Evolutionary conservation across 2,797 vertebrate species (phyloP).

Genomic region (Glyptemys insculpta): DNA sequence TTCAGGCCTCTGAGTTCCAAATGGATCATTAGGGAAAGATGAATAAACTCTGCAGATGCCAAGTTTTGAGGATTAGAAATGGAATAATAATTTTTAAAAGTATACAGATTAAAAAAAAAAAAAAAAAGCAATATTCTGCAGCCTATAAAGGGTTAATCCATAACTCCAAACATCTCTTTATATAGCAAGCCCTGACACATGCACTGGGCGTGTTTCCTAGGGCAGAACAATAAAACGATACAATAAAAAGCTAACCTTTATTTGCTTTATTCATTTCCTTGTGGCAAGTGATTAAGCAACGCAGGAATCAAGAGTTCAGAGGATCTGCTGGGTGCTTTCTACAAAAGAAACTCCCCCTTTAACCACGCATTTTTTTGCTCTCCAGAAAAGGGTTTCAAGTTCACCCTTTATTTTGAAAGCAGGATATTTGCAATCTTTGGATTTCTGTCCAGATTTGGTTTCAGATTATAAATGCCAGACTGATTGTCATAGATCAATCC

Average conservation of each 20-base stretch:
- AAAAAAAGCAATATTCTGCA: background rate
- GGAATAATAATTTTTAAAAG: background rate
- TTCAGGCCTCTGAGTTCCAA: background rate
- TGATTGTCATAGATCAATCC: background rate
- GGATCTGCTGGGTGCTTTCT: accelerated
- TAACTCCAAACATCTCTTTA: accelerated
- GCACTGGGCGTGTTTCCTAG: background rate
- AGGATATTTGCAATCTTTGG: background rate
- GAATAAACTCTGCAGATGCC: background rate
- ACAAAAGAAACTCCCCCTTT: accelerated
- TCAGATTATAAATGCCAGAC: background rate
- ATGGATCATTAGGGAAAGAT: background rate
- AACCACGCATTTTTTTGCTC: accelerated
- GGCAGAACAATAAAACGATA: background rate
- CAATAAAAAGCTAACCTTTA: background rate
- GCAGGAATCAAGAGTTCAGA: slow-evolving; percentile 12
- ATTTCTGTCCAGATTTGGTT: background rate
- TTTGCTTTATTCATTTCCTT: slow-evolving; percentile 49
- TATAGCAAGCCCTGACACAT: accelerated
- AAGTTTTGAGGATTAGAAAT: background rate
- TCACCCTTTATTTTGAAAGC: background rate
- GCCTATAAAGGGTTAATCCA: accelerated
- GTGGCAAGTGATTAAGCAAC: slow-evolving; percentile 26
- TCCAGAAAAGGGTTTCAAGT: background rate
- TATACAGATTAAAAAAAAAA: background rate